A percentile compares a stretch with the other conserved stretches of the same genome.
Evolutionary conservation across 2,113 vertebrate species (phyloP).

Genomic region (Lethenteron reissneri): DNA sequence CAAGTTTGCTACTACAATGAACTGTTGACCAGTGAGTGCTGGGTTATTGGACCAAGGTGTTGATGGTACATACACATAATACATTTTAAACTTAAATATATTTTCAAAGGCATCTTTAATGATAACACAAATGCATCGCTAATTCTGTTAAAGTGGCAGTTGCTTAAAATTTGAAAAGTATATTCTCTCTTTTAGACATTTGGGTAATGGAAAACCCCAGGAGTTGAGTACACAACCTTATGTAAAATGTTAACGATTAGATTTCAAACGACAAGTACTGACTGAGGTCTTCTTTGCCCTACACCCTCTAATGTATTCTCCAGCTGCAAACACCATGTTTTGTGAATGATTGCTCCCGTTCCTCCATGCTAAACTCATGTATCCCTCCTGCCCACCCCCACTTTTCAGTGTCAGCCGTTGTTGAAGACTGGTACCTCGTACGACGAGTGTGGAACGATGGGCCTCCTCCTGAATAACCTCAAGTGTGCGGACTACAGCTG

Average conservation of each 20-base stretch:
- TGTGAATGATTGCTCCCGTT: background rate
- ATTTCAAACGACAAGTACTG: background rate
- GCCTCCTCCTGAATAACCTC: conserved; percentile 48
- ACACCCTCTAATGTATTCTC: background rate
- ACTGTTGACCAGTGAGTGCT: background rate
- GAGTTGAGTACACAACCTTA: too few relatives aligned
- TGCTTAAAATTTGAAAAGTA: too few relatives aligned
- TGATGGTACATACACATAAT: too few relatives aligned
- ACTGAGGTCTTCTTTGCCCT: too few relatives aligned
- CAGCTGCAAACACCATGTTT: background rate
- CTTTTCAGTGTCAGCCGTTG: conserved; percentile 36
- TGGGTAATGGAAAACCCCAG: too few relatives aligned
- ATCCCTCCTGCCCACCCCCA: background rate
- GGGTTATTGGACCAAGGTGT: background rate
- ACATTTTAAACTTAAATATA: too few relatives aligned
- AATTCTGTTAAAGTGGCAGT: too few relatives aligned
- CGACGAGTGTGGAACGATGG: conserved; percentile 50
- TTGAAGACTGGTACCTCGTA: conserved; percentile 55
- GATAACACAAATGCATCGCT: too few relatives aligned
- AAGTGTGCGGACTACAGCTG: conserved; percentile 35
- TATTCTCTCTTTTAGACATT: too few relatives aligned
- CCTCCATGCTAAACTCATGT: background rate
- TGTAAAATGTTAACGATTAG: background rate
- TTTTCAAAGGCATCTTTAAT: too few relatives aligned
- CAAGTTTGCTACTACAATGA: background rate